Conservation (phyloP, 1,140 invertebrate species). For the Acromyrmex echinatior region DNA sequence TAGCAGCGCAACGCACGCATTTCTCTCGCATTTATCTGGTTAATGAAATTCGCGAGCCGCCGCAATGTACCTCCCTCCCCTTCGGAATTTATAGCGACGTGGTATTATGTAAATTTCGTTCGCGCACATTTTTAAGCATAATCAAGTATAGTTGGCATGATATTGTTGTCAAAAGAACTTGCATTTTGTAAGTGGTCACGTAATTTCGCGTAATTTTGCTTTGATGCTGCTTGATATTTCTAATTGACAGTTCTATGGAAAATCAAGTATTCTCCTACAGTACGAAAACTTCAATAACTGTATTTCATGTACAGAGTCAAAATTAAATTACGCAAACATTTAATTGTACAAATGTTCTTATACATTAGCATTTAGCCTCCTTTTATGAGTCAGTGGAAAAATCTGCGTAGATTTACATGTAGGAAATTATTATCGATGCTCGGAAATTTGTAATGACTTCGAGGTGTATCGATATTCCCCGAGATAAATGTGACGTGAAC, state of each 20-base stretch:
- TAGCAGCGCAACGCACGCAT: slow-evolving; percentile 28
- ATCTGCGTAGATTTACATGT: background rate
- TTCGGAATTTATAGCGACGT: slow-evolving; percentile 64
- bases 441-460: slow-evolving; percentile 31
- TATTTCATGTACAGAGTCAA: background rate
- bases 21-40: slow-evolving; percentile 69
- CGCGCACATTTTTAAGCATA: slow-evolving; percentile 63
- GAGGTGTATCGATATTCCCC: slow-evolving; percentile 35
- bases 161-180: slow-evolving; percentile 37
- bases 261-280: background rate
- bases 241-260: slow-evolving; percentile 12
- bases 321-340: background rate
- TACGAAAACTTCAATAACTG: background rate
- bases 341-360: background rate
- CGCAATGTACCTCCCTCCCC: background rate
- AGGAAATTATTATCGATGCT: slow-evolving; percentile 1
- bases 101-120: slow-evolving; percentile 77
- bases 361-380: background rate
- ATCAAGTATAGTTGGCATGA: slow-evolving; percentile 41
- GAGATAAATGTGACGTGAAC: slow-evolving; percentile 48
- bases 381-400: background rate
- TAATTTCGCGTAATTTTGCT: slow-evolving; percentile 19
- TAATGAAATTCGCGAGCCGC: slow-evolving; percentile 71
- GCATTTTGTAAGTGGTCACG: background rate
- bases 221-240: background rate